Evolutionary conservation across 2,113 vertebrate species (phyloP).

Genomic region (Pteropus alecto): DNA sequence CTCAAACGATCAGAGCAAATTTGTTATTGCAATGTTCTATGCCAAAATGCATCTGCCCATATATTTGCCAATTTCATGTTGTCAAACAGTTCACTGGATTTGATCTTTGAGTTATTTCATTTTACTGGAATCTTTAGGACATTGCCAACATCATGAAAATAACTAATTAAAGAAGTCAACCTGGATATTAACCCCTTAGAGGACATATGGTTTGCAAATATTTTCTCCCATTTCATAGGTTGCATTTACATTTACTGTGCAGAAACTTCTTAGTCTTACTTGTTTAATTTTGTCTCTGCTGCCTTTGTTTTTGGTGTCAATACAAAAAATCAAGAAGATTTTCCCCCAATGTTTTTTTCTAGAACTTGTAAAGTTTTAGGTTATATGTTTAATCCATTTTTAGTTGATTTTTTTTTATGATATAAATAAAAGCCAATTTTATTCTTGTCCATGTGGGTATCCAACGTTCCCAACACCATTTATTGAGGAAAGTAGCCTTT

Average conservation of each 20-base stretch:
- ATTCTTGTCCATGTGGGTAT: neutral
- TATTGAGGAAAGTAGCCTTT: neutral
- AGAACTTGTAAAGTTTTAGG: neutral
- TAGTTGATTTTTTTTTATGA: neutral
- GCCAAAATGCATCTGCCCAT: neutral
- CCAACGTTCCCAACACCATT: neutral
- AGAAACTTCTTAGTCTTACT: neutral
- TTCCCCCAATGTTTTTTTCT: neutral
- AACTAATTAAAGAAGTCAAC: neutral
- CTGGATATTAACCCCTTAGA: neutral
- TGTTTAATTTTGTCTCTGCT: neutral
- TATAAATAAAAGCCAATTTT: neutral
- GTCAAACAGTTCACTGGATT: neutral
- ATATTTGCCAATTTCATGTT: conserved; percentile 43
- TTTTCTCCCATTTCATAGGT: neutral
- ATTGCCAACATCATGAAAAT: neutral
- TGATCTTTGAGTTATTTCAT: neutral
- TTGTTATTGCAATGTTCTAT: neutral
- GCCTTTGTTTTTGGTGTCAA: neutral
- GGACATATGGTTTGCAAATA: neutral
- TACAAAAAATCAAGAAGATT: neutral
- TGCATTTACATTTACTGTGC: neutral
- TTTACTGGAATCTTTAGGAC: neutral
- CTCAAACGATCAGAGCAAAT: neutral
- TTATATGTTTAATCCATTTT: neutral